These are phyloP conservation scores for Odocoileus virginianus DNA, from an alignment of 2,113 vertebrate genomes.

Conservation along the genomic window DNA sequence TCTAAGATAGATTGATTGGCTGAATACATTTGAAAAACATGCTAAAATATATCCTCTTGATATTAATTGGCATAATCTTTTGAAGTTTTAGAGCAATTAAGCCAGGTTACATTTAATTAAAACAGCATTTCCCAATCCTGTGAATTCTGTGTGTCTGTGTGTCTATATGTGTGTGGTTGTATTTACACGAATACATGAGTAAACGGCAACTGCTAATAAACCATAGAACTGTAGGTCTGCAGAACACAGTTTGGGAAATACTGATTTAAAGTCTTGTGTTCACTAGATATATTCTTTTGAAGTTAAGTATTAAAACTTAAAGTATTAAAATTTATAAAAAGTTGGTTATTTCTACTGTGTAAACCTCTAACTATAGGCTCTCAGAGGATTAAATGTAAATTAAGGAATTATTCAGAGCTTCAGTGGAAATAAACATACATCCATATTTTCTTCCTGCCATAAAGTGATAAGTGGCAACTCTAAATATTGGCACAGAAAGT, in stretches of 20 bases:
- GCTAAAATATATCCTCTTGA: background rate
- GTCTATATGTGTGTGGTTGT: background rate
- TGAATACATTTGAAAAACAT: background rate
- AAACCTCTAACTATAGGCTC: background rate
- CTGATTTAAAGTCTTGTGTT: background rate
- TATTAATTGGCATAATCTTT: background rate
- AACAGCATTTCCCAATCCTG: background rate
- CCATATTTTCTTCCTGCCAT: background rate
- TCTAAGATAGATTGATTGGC: background rate
- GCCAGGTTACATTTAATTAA: background rate
- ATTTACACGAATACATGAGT: background rate
- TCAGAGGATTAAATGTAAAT: background rate
- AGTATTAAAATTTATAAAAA: background rate
- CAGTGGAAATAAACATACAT: background rate
- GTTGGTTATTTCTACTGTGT: background rate
- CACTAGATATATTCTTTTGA: background rate
- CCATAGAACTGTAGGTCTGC: background rate
- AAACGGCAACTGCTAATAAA: background rate
- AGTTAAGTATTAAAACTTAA: background rate
- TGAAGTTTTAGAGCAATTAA: conserved; percentile 16
- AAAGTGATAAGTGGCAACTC: background rate
- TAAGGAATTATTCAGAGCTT: background rate
- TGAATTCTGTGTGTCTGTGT: background rate
- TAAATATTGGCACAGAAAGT: background rate
- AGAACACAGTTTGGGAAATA: background rate